These are phyloP conservation scores for Anguilla megastoma DNA, from an alignment of 2,797 vertebrate species.

Conservation along the genomic window DNA sequence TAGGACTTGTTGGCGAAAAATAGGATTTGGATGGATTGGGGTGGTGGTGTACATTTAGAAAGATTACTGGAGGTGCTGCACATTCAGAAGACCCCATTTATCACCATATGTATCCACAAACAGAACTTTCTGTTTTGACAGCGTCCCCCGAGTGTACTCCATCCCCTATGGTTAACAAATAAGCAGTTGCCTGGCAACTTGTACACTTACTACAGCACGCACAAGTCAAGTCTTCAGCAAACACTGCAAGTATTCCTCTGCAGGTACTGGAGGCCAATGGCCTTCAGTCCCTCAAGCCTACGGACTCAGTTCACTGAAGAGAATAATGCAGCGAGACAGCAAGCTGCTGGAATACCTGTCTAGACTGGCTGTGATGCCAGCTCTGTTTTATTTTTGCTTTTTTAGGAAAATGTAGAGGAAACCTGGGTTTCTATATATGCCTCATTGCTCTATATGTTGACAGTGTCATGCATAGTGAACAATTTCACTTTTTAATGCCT, in stretches of 20 bases:
- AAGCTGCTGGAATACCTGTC: not conserved
- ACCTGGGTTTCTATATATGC: not conserved
- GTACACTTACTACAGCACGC: not conserved
- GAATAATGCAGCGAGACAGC: not conserved
- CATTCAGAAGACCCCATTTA: not conserved
- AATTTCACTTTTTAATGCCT: not conserved
- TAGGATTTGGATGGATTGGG: not conserved
- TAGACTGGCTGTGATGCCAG: not conserved
- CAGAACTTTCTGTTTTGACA: not conserved
- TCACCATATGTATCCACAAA: not conserved
- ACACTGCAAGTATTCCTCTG: not conserved
- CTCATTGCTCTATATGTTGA: not conserved
- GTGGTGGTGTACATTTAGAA: not conserved
- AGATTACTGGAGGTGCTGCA: not conserved
- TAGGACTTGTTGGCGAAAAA: not conserved
- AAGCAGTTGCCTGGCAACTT: conserved; percentile 5
- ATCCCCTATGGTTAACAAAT: not conserved
- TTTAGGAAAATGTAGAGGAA: not conserved
- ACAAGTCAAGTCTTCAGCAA: not conserved
- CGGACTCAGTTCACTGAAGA: not conserved
- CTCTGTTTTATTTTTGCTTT: not conserved
- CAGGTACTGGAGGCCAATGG: not conserved
- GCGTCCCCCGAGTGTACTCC: not conserved
- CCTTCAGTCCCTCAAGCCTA: not conserved
- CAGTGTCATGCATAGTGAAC: not conserved